These are phyloP conservation scores for Heterochromis multidens DNA, from an alignment of 2,113 vertebrate species.

Conservation along the genomic window DNA sequence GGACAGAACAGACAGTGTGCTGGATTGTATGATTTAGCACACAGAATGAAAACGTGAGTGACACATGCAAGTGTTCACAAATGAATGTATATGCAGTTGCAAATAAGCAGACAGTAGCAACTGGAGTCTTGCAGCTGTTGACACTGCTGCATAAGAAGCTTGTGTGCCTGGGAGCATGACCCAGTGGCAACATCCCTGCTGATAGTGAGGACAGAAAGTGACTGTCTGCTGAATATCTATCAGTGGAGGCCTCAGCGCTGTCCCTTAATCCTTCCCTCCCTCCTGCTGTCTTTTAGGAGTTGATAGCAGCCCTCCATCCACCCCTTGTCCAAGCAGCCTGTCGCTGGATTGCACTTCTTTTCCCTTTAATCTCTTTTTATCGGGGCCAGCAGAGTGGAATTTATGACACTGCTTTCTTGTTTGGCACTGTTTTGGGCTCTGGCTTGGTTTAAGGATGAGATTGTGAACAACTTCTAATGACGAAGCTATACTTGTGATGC, in stretches of 20 bases:
- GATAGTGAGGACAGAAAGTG: slow-evolving; percentile 6
- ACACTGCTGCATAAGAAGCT: slow-evolving; percentile 29
- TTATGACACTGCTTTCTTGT: slow-evolving; percentile 39
- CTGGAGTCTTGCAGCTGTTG: slow-evolving; percentile 66
- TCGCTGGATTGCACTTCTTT: slow-evolving; percentile 23
- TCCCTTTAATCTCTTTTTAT: slow-evolving; percentile 51
- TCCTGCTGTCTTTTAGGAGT: slow-evolving; percentile 31
- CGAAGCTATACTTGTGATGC: neutral
- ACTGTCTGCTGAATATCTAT: slow-evolving; percentile 39
- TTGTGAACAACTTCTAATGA: slow-evolving; percentile 41
- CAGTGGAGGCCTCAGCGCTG: neutral
- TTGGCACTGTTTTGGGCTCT: slow-evolving; percentile 16
- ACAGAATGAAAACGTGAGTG: slow-evolving; percentile 26
- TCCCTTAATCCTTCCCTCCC: neutral
- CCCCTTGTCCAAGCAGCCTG: neutral
- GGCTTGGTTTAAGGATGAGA: slow-evolving; percentile 17
- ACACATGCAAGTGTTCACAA: slow-evolving; percentile 44
- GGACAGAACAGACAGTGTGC: slow-evolving; percentile 12
- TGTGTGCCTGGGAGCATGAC: slow-evolving; percentile 34
- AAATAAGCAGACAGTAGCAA: slow-evolving; percentile 38
- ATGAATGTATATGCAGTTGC: neutral
- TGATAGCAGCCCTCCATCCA: slow-evolving; percentile 27
- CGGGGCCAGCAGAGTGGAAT: slow-evolving; percentile 28
- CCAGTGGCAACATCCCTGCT: slow-evolving; percentile 42
- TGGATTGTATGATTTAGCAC: slow-evolving; percentile 39